Conservation (phyloP, 2,113 vertebrate genomes). For the Grammatotria lemairii region DNA sequence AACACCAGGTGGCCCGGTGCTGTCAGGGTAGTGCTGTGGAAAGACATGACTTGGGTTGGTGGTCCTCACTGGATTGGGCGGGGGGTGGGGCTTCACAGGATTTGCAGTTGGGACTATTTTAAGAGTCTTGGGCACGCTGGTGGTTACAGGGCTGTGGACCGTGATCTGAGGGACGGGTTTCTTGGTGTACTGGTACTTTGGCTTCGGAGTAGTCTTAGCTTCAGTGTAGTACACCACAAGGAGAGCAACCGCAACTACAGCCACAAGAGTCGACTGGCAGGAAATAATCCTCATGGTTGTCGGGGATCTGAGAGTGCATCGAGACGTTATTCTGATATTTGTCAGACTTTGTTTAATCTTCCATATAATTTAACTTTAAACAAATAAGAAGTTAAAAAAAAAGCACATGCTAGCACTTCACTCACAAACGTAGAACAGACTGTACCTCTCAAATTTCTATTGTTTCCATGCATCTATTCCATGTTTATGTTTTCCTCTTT, state of each 20-base stretch:
- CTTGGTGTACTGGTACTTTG: conserved; percentile 81
- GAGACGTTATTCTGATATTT: not conserved
- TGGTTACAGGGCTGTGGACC: conserved; percentile 24
- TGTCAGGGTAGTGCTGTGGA: conserved; percentile 38
- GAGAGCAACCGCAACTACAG: conserved; percentile 30
- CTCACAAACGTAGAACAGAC: not conserved
- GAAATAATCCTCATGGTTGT: conserved; percentile 70
- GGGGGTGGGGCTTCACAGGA: conserved; percentile 28
- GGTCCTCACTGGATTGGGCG: conserved; percentile 35
- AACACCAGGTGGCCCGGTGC: conserved; percentile 61
- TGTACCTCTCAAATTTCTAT: not conserved
- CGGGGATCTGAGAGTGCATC: conserved; percentile 63
- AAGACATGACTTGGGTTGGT: conserved; percentile 8
- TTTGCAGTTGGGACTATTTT: conserved; percentile 29
- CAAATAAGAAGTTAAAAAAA: not conserved
- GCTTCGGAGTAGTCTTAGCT: conserved; percentile 76
- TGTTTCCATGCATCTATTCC: not conserved
- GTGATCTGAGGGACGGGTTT: conserved; percentile 69
- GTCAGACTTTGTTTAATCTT: not conserved
- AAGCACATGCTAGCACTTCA: not conserved
- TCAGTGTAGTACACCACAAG: not conserved
- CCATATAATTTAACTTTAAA: not conserved
- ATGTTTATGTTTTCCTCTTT: not conserved
- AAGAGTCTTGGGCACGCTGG: conserved; percentile 43
- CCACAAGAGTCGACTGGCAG: conserved; percentile 42